phyloP scores from a whole-genome alignment of 2,797 vertebrate species.

The Gambelia wislizenii region DNA sequence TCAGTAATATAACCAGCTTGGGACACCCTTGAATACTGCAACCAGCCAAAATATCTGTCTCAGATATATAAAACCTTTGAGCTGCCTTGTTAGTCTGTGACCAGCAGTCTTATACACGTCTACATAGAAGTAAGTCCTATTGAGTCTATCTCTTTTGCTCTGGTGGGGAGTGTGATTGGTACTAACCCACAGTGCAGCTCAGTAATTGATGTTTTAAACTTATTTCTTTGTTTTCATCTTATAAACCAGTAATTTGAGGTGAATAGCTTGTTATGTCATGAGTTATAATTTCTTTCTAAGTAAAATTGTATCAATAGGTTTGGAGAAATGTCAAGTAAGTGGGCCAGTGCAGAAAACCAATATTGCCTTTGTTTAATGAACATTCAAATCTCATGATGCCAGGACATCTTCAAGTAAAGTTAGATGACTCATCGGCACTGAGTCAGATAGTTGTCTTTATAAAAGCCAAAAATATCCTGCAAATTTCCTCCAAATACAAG shows the following conservation, averaged over 20 bases:
- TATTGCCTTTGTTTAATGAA: not conserved
- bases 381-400: not conserved
- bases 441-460: not conserved
- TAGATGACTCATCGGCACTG: not conserved
- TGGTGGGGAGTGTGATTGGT: not conserved
- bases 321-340: not conserved
- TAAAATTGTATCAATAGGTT: constrained; percentile 3
- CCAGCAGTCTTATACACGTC: not conserved
- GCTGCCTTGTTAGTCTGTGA: not conserved
- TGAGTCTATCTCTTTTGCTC: not conserved
- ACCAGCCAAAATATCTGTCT: not conserved
- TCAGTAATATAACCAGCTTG: not conserved
- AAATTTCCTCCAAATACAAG: not conserved
- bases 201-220: not conserved
- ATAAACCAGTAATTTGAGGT: not conserved
- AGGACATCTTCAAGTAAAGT: not conserved
- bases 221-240: not conserved
- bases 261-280: not conserved
- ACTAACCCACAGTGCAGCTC: not conserved
- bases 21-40: not conserved
- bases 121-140: not conserved
- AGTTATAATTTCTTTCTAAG: not conserved
- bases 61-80: not conserved
- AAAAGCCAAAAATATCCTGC: not conserved
- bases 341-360: not conserved